Conservation (phyloP, 2,888 invertebrate species). For the Microctonus aethiopoides region DNA sequence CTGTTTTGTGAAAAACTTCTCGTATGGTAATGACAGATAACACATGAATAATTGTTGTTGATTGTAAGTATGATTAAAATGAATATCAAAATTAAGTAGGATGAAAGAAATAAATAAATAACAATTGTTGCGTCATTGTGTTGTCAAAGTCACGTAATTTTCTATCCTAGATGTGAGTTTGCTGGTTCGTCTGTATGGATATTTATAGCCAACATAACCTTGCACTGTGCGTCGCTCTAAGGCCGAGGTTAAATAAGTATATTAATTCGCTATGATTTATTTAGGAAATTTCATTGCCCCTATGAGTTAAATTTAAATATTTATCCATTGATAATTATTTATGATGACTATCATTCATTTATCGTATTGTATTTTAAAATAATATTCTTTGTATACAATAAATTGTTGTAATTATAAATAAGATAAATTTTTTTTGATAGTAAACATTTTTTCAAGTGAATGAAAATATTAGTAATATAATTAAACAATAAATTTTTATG, state of each 20-base stretch:
- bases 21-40: neutral
- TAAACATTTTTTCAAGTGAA: neutral
- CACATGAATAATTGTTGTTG: neutral
- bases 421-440: no score
- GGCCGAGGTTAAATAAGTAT: constrained; percentile 30
- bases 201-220: constrained; percentile 27
- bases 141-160: neutral
- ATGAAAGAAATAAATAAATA: neutral
- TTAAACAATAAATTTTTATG: neutral
- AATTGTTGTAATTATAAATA: no score
- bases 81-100: neutral
- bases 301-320: neutral
- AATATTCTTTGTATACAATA: no score
- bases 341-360: no score
- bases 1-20: neutral
- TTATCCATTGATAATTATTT: neutral
- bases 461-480: neutral
- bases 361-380: no score
- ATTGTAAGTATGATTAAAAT: neutral
- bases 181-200: constrained; percentile 15
- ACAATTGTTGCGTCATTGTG: neutral
- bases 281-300: neutral
- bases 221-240: constrained; percentile 16
- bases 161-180: neutral
- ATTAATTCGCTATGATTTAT: neutral